Evolutionary conservation across 2,797 vertebrate species (phyloP).

Genomic region (Tiaroga cobitis): DNA sequence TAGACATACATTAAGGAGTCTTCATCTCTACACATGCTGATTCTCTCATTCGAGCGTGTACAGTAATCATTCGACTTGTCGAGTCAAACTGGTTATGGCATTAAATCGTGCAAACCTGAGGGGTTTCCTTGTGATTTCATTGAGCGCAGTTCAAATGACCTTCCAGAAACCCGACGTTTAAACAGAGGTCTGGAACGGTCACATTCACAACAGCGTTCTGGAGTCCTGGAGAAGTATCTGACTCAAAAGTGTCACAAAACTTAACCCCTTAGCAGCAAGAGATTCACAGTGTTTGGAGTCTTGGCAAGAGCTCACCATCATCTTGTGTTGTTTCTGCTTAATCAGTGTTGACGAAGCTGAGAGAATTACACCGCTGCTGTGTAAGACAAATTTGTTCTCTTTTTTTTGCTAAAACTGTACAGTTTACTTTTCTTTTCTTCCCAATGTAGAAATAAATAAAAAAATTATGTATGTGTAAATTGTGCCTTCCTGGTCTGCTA

Average conservation of each 20-base stretch:
- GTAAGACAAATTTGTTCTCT: constrained; percentile 50
- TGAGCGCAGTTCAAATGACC: constrained; percentile 2
- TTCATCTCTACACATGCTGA: constrained; percentile 23
- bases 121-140: constrained; percentile 15
- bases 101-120: constrained; percentile 13
- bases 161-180: constrained; percentile 25
- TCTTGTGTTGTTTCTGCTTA: constrained; percentile 48
- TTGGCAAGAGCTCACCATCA: constrained; percentile 37
- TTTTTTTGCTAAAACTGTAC: constrained; percentile 45
- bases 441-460: constrained; percentile 73
- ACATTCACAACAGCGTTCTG: not conserved
- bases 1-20: constrained; percentile 8
- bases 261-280: constrained; percentile 22
- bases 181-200: constrained; percentile 21
- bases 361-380: constrained; percentile 50
- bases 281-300: constrained; percentile 24
- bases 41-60: constrained; percentile 33
- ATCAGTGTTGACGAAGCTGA: constrained; percentile 35
- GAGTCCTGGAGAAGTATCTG: constrained; percentile 21
- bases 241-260: constrained; percentile 4
- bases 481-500: constrained; percentile 80
- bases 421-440: constrained; percentile 62
- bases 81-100: constrained; percentile 6
- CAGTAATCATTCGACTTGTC: constrained; percentile 22
- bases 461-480: constrained; percentile 83